phyloP scores from a whole-genome alignment of 2,888 invertebrate genomes.

The Nycteola revayana region DNA sequence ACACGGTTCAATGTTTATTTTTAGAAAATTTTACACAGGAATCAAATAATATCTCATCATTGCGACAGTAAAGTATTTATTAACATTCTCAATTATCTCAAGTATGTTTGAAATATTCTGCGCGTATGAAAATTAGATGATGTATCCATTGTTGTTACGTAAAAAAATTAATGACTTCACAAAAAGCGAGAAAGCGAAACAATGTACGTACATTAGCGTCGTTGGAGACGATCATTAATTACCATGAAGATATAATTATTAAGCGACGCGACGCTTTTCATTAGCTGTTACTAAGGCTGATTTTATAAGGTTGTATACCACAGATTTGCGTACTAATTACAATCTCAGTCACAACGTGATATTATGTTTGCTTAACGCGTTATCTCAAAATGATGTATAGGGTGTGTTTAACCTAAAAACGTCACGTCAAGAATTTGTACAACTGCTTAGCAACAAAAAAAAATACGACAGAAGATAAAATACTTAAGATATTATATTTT shows the following conservation, averaged over 20 bases:
- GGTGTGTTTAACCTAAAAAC: constrained; percentile 33
- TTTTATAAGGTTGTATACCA: constrained; percentile 25
- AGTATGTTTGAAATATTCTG: constrained; percentile 2
- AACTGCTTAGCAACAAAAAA: too few species aligned
- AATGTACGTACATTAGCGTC: constrained; percentile 40
- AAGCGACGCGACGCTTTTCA: constrained; percentile 28
- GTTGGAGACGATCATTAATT: constrained; percentile 35
- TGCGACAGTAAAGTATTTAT: constrained; percentile 12
- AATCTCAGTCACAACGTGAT: too few species aligned
- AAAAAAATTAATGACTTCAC: constrained; percentile 26
- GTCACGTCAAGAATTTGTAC: constrained; percentile 8
- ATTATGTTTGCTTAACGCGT: too few species aligned
- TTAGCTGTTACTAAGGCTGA: constrained; percentile 35
- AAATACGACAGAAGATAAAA: too few species aligned
- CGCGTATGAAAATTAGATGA: constrained; percentile 9
- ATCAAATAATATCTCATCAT: constrained; percentile 11
- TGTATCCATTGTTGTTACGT: constrained; percentile 12
- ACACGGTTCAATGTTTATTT: not conserved
- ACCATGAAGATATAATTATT: constrained; percentile 43
- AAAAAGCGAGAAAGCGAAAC: constrained; percentile 65
- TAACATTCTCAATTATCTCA: too few species aligned
- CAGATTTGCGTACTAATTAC: constrained; percentile 32
- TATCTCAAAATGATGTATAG: constrained; percentile 21
- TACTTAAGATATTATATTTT: too few species aligned
- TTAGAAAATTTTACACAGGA: too few species aligned